Evolutionary conservation across 2,797 vertebrate species (phyloP), one percentile per base, ranked within the genome.

Genomic region (Philypnodon macrostomus): DNA sequence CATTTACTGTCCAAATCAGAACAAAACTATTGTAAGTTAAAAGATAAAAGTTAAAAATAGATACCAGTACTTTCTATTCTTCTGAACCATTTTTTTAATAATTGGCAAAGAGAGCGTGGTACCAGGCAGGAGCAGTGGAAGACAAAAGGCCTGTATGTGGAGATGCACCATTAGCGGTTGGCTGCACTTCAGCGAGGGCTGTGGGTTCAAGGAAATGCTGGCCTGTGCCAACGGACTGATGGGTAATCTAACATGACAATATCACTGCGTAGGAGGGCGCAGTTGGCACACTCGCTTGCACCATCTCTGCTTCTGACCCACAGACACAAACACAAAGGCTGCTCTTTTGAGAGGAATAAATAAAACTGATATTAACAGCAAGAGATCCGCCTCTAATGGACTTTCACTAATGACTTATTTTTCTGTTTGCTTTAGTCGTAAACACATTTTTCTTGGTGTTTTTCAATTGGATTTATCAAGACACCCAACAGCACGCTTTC

Each of bases 211-310:
- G 80, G 72, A 74, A 78, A 76, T 58, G 58, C 31, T 61, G 63
- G 60, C 53, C 81, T 86, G 84, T 82, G 90, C 82, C 71, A 86
- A 75, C 79, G 83, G 72, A 84, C 77, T 50, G 70, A 75, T 83
- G 72, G 80, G 86, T 91, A 90, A 91, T 90, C 76, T 84, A 88
- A 92, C 79, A 87, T 75, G 84, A 88, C 75, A 85, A 79, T 83
- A 80, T 86, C 78, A 76, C 90, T 44, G 66, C 68, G 75, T 70
- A 83, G 82, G 82, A 74, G 73, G 49, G 75, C 81, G 76, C 77
- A 87, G 84, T 81, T 46, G 67, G 87, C 68, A 61, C 64, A 73
- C 85, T 80, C 50, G 63, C 64, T 54, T n/a, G n/a, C 35, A 56
- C 58, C 58, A 53, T 60, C 34, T 67, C 65, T 53, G 69, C 71